A percentile compares a stretch with the other conserved stretches of the same genome.
Evolutionary conservation across 1,140 invertebrate genomes (phyloP).

Genomic region (Zaprionus davidi): DNA sequence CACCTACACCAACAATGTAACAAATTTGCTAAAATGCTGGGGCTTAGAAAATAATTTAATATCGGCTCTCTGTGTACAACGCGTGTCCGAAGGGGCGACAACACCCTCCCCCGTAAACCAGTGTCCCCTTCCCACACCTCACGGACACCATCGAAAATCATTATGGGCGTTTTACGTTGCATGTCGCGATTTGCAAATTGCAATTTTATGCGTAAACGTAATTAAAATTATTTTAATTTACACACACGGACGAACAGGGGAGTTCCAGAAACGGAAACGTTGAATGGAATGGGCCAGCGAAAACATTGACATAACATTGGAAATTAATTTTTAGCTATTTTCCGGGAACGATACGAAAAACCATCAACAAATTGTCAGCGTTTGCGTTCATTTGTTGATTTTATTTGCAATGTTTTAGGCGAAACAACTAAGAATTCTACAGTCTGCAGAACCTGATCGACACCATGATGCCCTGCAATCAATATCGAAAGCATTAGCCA

Average conservation of each 20-base stretch:
- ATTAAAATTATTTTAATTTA: constrained; percentile 60
- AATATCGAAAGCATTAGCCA: too few species aligned
- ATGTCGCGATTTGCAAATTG: constrained; percentile 44
- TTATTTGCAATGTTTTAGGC: constrained; percentile 59
- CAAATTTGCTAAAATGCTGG: constrained; percentile 67
- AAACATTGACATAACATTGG: constrained; percentile 58
- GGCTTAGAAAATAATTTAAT: constrained; percentile 60
- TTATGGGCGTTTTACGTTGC: constrained; percentile 58
- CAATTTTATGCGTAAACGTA: constrained; percentile 64
- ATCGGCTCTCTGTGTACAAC: constrained; percentile 39
- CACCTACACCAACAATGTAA: constrained; percentile 28
- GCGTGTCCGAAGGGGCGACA: constrained; percentile 15
- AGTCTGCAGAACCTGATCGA: background rate
- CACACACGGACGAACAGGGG: constrained; percentile 2
- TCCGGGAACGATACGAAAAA: constrained; percentile 47
- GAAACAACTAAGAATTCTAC: background rate
- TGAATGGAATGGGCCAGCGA: background rate
- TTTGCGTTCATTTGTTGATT: constrained; percentile 68
- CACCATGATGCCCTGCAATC: background rate
- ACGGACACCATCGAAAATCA: constrained; percentile 39
- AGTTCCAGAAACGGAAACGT: background rate
- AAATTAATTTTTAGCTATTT: constrained; percentile 70
- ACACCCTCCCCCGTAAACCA: constrained; percentile 27
- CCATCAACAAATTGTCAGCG: constrained; percentile 75
- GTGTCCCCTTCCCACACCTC: background rate